Evolutionary conservation across 2,797 vertebrate genomes (phyloP).

Genomic region (Mastacembelus armatus): DNA sequence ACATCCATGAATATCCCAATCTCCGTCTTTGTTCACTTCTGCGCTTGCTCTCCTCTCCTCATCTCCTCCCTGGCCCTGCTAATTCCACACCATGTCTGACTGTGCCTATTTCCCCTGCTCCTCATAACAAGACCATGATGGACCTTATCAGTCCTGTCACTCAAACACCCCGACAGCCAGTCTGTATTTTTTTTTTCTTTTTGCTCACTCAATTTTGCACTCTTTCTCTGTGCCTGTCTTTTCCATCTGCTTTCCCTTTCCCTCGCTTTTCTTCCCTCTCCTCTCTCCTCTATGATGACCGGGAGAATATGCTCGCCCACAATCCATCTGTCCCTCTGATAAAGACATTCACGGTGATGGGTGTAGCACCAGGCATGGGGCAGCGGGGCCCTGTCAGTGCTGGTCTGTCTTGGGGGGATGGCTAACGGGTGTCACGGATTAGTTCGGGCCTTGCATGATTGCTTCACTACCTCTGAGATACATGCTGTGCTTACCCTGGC

Average conservation of each 20-base stretch:
- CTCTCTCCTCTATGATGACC: constrained; percentile 43
- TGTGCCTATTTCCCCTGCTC: constrained; percentile 46
- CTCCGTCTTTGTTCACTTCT: constrained; percentile 35
- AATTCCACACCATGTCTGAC: constrained; percentile 66
- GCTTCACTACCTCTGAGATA: constrained; percentile 64
- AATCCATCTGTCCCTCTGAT: constrained; percentile 72
- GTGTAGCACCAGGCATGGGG: constrained; percentile 55
- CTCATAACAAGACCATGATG: constrained; percentile 77
- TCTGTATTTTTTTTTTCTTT: constrained; percentile 29
- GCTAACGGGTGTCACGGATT: constrained; percentile 74
- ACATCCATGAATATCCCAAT: constrained; percentile 20
- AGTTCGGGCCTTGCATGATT: constrained; percentile 70
- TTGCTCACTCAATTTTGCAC: constrained; percentile 14
- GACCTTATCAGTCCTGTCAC: constrained; percentile 78
- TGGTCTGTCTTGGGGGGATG: constrained; percentile 59
- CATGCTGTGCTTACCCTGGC: constrained; percentile 37
- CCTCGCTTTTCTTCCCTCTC: not conserved
- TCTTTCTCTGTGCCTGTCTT: constrained; percentile 32
- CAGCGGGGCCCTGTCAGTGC: constrained; percentile 61
- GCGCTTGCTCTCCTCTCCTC: constrained; percentile 24
- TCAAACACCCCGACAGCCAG: constrained; percentile 72
- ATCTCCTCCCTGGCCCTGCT: constrained; percentile 44
- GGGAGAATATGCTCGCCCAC: constrained; percentile 62
- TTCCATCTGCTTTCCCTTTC: constrained; percentile 18
- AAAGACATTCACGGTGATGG: constrained; percentile 75